phyloP scores from a whole-genome alignment of 1,140 invertebrate genomes.

The Leptopilina clavipes region DNA sequence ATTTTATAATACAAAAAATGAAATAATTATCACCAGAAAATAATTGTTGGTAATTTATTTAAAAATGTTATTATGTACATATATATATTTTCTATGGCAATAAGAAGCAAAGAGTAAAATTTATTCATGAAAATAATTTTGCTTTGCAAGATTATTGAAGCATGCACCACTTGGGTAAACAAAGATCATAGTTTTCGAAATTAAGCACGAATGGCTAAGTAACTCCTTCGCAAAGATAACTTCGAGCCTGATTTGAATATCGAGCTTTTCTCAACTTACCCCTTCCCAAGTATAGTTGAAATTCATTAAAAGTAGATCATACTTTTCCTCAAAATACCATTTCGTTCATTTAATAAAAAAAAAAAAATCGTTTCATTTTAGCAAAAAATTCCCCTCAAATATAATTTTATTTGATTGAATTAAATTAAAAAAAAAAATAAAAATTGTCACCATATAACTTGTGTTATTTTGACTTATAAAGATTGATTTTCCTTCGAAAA shows the following conservation, averaged over 20 bases:
- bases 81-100: background rate
- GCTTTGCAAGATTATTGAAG: conserved; percentile 21
- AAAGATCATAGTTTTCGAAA: conserved; percentile 28
- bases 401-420: no score
- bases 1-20: no score
- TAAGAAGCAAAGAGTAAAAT: conserved; percentile 11
- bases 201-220: conserved; percentile 29
- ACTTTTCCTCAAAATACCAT: conserved; percentile 1
- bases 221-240: conserved; percentile 22
- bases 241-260: conserved; percentile 29
- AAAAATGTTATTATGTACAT: background rate
- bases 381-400: no score
- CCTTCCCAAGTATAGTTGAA: background rate
- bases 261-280: conserved; percentile 18
- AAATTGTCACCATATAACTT: no score
- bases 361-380: background rate
- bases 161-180: conserved; percentile 26
- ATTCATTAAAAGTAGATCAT: background rate
- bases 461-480: no score
- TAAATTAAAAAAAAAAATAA: no score
- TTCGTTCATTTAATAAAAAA: background rate
- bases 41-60: background rate
- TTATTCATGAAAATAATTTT: conserved; percentile 29
- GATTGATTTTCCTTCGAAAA: background rate
- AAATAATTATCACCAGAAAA: no score